Conservation (phyloP, 53 echinoderm and acorn worm genomes). For the Echinometra lucunter region DNA sequence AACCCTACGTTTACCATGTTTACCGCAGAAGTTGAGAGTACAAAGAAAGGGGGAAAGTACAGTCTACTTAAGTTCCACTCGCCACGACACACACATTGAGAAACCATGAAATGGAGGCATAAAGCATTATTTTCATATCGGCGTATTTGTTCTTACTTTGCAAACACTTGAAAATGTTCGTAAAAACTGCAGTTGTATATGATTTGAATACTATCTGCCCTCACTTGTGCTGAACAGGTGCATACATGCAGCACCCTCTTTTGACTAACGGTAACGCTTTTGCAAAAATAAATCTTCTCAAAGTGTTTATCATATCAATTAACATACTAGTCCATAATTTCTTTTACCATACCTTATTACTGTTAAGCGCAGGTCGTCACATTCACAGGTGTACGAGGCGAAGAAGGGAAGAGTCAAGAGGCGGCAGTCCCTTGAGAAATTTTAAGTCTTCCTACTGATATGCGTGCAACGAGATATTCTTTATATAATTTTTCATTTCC, state of each 20-base stretch:
- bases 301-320: background rate
- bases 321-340: too few relatives aligned
- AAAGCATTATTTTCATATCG: background rate
- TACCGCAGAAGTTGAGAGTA: background rate
- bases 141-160: background rate
- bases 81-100: background rate
- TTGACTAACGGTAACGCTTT: background rate
- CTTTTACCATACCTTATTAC: background rate
- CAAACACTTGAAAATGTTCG: background rate
- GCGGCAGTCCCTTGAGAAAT: too few relatives aligned
- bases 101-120: background rate
- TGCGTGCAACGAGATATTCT: too few relatives aligned
- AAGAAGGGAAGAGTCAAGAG: too few relatives aligned
- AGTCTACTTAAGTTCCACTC: background rate
- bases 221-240: background rate
- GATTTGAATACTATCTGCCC: background rate
- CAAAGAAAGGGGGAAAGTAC: conserved; percentile 37
- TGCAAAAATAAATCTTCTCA: background rate
- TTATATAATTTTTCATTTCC: too few relatives aligned
- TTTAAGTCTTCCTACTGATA: too few relatives aligned
- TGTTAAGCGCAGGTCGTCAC: background rate
- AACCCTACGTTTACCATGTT: background rate
- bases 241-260: background rate
- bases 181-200: background rate
- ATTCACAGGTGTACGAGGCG: background rate